phyloP scores from a whole-genome alignment of 2,113 vertebrate species.

The Acrocephalus arundinaceus region DNA sequence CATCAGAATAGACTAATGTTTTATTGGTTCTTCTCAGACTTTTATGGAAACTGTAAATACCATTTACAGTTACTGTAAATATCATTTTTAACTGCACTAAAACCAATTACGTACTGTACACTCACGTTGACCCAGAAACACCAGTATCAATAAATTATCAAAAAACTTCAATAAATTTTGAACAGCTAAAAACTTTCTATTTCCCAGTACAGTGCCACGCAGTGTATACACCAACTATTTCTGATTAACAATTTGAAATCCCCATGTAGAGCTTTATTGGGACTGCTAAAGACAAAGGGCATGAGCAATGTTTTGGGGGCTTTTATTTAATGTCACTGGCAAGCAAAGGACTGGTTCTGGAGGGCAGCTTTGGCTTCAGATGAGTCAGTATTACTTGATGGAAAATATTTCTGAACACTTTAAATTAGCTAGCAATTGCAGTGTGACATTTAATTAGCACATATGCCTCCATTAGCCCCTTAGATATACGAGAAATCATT shows the following conservation, averaged over 20 bases:
- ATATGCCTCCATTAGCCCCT: not conserved
- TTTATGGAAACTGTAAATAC: not conserved
- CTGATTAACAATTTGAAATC: not conserved
- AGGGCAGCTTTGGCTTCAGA: not conserved
- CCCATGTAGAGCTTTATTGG: not conserved
- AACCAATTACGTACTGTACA: not conserved
- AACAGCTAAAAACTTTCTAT: not conserved
- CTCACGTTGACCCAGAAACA: not conserved
- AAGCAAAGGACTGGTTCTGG: not conserved
- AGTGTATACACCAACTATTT: not conserved
- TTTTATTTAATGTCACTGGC: not conserved
- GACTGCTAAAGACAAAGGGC: not conserved
- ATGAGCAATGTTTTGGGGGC: fast-evolving
- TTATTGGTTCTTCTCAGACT: not conserved
- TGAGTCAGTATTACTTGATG: not conserved
- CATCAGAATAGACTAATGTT: not conserved
- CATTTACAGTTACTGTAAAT: not conserved
- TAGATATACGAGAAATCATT: not conserved
- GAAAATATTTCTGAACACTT: conserved; percentile 1
- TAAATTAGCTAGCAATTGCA: conserved; percentile 19
- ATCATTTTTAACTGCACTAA: not conserved
- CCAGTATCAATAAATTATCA: not conserved
- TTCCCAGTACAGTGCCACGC: not conserved
- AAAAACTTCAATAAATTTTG: not conserved
- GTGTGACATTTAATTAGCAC: conserved; percentile 25